Percentiles rank a stretch among this genome's conserved stretches.
These are phyloP conservation scores for Calliopsis andreniformis DNA, from an alignment of 1,140 invertebrate genomes.

Conservation along the genomic window DNA sequence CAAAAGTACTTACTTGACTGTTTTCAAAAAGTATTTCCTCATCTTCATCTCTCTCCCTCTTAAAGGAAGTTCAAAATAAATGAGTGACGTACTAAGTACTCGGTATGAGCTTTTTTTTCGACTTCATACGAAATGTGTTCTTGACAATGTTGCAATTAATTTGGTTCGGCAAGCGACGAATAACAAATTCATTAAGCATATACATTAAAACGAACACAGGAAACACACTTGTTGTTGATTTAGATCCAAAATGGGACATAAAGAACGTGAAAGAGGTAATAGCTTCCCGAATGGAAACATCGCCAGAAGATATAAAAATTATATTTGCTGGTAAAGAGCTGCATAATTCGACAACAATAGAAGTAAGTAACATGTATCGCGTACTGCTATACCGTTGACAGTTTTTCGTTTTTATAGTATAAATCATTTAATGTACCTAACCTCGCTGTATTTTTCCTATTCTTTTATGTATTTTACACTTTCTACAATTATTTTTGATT, in stretches of 20 bases:
- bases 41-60: not conserved
- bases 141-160: conserved; percentile 85
- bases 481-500: not conserved
- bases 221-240: conserved; percentile 85
- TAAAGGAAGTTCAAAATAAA: not conserved
- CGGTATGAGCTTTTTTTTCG: conserved; percentile 84
- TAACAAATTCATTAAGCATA: conserved; percentile 85
- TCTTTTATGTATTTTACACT: not conserved
- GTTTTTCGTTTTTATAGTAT: not conserved
- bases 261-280: conserved; percentile 88
- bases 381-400: not conserved
- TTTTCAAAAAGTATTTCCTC: not conserved
- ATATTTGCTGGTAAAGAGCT: conserved; percentile 94
- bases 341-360: conserved; percentile 87
- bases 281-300: conserved; percentile 85
- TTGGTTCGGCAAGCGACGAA: conserved; percentile 83
- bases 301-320: conserved; percentile 89
- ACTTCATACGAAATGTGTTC: conserved; percentile 82
- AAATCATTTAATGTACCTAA: conserved; percentile 2
- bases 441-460: not conserved
- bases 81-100: not conserved
- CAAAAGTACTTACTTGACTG: not conserved
- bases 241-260: conserved; percentile 90
- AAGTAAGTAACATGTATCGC: conserved; percentile 79
- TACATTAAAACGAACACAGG: conserved; percentile 88